These are phyloP conservation scores for Parelbella ahira DNA, from an alignment of 2,888 invertebrate species.

Conservation along the genomic window DNA sequence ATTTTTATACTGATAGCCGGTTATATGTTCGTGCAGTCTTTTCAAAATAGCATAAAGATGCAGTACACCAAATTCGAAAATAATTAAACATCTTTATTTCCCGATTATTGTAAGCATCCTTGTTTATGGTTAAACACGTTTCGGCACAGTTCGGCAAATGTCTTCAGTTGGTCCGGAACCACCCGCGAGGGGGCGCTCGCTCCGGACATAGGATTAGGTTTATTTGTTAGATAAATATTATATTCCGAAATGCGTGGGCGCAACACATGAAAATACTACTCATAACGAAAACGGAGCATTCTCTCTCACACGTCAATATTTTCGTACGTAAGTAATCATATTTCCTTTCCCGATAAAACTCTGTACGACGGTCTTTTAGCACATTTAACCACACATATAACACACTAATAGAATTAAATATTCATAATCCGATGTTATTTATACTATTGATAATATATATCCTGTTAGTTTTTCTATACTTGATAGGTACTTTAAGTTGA, in stretches of 20 bases:
- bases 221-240: conserved; percentile 72
- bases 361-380: conserved; percentile 23
- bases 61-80: conserved; percentile 66
- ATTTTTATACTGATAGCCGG: conserved; percentile 80
- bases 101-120: conserved; percentile 68
- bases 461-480: conserved; percentile 25
- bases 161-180: conserved; percentile 62
- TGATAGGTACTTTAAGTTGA: conserved; percentile 22
- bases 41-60: conserved; percentile 59
- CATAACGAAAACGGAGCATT: conserved; percentile 47
- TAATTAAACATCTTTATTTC: conserved; percentile 63
- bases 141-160: conserved; percentile 68
- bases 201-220: conserved; percentile 74
- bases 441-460: conserved; percentile 22
- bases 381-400: conserved; percentile 25
- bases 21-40: conserved; percentile 74
- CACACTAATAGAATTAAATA: conserved; percentile 23
- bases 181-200: conserved; percentile 37
- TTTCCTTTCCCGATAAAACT: conserved; percentile 25
- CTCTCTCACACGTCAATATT: conserved; percentile 20
- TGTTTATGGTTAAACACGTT: conserved; percentile 58
- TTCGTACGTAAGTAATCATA: conserved; percentile 24
- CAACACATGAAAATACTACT: conserved; percentile 31
- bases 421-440: conserved; percentile 23
- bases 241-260: conserved; percentile 65